A percentile compares a stretch with the other conserved stretches of the same genome.
These are phyloP conservation scores for Acanthopagrus latus DNA, from an alignment of 2,797 vertebrate species.

Conservation along the genomic window DNA sequence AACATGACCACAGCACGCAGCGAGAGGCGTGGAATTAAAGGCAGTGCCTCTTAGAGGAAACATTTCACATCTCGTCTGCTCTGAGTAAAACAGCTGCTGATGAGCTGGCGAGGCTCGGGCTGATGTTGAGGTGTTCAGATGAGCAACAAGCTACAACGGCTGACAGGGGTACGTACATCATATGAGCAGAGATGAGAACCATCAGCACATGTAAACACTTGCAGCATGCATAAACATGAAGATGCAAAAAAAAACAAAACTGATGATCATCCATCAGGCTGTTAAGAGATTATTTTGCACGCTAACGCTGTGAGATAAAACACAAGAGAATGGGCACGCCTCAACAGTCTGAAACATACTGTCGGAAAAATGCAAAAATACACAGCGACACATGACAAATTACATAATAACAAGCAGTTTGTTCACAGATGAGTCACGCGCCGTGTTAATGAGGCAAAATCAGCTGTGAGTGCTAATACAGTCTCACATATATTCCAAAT, in stretches of 20 bases:
- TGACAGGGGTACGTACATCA: conserved; percentile 13
- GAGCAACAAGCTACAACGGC: conserved; percentile 18
- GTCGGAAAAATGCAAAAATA: background rate
- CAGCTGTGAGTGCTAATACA: background rate
- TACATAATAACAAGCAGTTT: background rate
- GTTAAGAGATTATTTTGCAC: conserved; percentile 5
- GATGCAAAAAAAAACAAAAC: conserved; percentile 9
- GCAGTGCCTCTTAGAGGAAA: conserved; percentile 16
- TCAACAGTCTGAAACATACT: background rate
- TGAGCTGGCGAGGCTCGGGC: conserved; percentile 29
- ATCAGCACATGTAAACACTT: background rate
- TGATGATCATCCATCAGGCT: too few species aligned
- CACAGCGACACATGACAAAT: background rate
- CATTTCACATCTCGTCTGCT: conserved; percentile 22
- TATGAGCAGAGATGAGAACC: conserved; percentile 1
- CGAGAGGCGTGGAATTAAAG: conserved; percentile 36
- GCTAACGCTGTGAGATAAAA: conserved; percentile 3
- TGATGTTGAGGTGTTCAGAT: conserved; percentile 10
- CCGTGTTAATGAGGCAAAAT: conserved; percentile 22
- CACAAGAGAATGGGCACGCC: background rate
- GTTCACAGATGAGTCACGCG: background rate
- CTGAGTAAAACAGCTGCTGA: conserved; percentile 46
- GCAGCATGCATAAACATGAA: background rate
- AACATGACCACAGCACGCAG: conserved; percentile 30
- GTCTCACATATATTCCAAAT: conserved; percentile 1